Base-by-base conservation (phyloP, 2,888 invertebrate species). In the Scaptomyza parva region DNA sequence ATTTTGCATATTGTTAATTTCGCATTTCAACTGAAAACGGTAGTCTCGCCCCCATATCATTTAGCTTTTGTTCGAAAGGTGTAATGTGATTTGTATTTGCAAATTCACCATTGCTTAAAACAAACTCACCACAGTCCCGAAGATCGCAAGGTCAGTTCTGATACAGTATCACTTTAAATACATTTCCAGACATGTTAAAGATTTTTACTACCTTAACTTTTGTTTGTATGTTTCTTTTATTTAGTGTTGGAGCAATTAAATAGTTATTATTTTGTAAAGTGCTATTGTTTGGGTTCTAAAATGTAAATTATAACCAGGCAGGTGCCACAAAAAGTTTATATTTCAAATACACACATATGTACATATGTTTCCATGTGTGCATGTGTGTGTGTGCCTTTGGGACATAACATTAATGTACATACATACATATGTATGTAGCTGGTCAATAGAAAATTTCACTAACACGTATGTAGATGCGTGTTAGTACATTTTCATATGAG, bases 1-100 rank as follows among this genome's bases (percentile, higher is more conserved):
- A 88, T 88, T 89, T 89, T 88, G 86, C 81, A 88, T 88, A 88
- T 88, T 89, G 88, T 89, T 89, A 87, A 87, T 89, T 86, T 84
- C 73, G 79, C 79, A 69, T 85, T 84, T 82, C 86, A 80, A 65
- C 70, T 66, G 62, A 66, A 84, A 76, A 59, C 75, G 64, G 48
- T 35, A 53, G 44, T 33, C 14, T 44, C 11, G 50, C 35, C 73
- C 70, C 68, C 58, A 80, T 68, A 84, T 69, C 75, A 81, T 84
- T 86, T 75, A 84, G 78, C 81, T 86, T 80, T 55, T 55, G 55
- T 70, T 41, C 51, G 57, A 40, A n/a, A 9, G 9, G 2, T 58
- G 37, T 45, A 61, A 62, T 8, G 26, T 26, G 6, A 8, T 1
- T 9, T 28, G 28, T 9, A 28, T 9, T 9, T 28, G 28, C 9